Evolutionary conservation across 2,888 invertebrate genomes (phyloP).

Genomic region (Atrina japonica): DNA sequence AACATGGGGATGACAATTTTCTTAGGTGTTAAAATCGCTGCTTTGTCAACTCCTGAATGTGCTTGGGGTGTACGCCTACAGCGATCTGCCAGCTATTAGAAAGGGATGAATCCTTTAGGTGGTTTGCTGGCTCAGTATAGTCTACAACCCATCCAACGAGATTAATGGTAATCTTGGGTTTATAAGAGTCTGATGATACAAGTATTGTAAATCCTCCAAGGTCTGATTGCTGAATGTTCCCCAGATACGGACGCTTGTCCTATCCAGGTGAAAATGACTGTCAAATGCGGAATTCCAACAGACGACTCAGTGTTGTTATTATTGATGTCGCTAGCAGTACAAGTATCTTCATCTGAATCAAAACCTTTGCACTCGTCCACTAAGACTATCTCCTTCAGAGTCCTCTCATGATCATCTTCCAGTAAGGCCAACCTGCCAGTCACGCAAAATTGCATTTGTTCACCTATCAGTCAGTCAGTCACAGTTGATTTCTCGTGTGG

Average conservation of each 20-base stretch:
- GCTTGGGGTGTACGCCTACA: slow-evolving; percentile 7
- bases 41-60: background rate
- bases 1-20: background rate
- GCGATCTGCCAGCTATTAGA: background rate
- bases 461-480: too few relatives aligned
- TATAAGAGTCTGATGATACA: background rate
- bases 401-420: too few relatives aligned
- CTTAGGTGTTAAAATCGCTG: background rate
- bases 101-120: background rate
- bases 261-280: slow-evolving; percentile 14
- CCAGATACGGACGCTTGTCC: background rate
- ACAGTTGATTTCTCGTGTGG: too few relatives aligned
- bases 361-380: too few relatives aligned
- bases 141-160: slow-evolving; percentile 8
- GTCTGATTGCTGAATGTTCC: background rate
- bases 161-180: background rate
- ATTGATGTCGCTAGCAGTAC: background rate
- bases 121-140: slow-evolving; percentile 1
- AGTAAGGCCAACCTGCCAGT: too few relatives aligned
- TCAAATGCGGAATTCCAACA: background rate
- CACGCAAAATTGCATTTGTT: too few relatives aligned
- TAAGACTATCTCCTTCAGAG: too few relatives aligned
- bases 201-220: background rate
- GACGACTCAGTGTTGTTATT: background rate
- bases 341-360: background rate